These are phyloP conservation scores for Pachycephala philippinensis DNA, from an alignment of 2,113 vertebrate species.

Conservation along the genomic window DNA sequence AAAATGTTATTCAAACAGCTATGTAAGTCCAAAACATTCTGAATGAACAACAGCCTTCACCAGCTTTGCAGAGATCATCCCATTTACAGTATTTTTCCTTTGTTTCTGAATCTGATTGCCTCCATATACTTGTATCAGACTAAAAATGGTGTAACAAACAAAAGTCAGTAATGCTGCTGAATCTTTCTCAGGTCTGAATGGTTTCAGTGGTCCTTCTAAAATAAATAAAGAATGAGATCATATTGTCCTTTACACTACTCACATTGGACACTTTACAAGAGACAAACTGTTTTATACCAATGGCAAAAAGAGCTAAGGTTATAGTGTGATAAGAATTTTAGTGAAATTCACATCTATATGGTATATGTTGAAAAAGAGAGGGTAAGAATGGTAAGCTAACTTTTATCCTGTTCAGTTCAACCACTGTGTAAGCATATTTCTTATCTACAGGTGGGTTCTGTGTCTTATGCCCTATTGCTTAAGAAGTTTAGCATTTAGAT, in stretches of 20 bases:
- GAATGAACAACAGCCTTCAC: neutral
- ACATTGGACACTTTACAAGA: neutral
- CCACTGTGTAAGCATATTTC: neutral
- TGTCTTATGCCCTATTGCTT: neutral
- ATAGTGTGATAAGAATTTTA: neutral
- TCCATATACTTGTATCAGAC: neutral
- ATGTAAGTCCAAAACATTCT: neutral
- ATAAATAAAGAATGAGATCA: neutral
- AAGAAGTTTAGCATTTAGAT: neutral
- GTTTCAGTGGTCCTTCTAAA: neutral
- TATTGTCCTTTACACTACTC: neutral
- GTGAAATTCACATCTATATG: neutral
- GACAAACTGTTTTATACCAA: neutral
- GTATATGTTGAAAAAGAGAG: neutral
- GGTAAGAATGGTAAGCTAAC: neutral
- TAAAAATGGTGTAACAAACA: neutral
- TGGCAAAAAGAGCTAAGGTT: neutral
- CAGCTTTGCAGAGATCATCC: neutral
- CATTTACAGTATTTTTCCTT: neutral
- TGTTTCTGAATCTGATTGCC: neutral
- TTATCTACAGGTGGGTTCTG: neutral
- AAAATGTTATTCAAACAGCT: neutral
- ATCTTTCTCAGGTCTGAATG: neutral
- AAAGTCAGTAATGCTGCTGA: neutral
- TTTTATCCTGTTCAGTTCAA: neutral